Percentiles rank a stretch among this genome's conserved stretches.
These are phyloP conservation scores for Olivierus martensii DNA, from an alignment of 1,140 invertebrate species.

Conservation along the genomic window DNA sequence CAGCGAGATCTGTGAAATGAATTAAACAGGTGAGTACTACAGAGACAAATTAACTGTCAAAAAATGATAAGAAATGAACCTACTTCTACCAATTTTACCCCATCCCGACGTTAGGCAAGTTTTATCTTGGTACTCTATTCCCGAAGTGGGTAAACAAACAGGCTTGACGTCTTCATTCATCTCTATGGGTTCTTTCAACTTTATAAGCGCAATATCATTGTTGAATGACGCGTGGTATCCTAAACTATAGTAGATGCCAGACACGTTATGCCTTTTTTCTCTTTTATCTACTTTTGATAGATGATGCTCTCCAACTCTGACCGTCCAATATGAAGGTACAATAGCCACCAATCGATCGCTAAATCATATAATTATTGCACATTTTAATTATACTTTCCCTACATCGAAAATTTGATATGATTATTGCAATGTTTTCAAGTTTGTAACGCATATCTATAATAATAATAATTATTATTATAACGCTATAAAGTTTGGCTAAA, in stretches of 20 bases:
- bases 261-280: constrained; percentile 1
- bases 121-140: not conserved
- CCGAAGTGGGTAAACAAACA: constrained; percentile 1
- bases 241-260: not conserved
- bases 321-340: not conserved
- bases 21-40: no score
- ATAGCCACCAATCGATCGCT: no score
- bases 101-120: constrained; percentile 7
- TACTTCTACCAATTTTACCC: constrained; percentile 4
- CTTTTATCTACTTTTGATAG: not conserved
- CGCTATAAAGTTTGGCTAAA: no score
- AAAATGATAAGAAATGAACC: no score
- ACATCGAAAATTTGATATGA: no score
- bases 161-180: not conserved
- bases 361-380: no score
- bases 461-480: no score
- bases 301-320: constrained; percentile 6
- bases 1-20: no score
- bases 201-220: constrained; percentile 10
- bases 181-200: not conserved
- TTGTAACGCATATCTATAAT: no score
- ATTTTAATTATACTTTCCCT: no score
- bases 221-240: constrained; percentile 4
- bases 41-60: no score
- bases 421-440: no score